These are phyloP conservation scores for Zaprionus davidi DNA, from an alignment of 1,140 invertebrate species.

Conservation along the genomic window DNA sequence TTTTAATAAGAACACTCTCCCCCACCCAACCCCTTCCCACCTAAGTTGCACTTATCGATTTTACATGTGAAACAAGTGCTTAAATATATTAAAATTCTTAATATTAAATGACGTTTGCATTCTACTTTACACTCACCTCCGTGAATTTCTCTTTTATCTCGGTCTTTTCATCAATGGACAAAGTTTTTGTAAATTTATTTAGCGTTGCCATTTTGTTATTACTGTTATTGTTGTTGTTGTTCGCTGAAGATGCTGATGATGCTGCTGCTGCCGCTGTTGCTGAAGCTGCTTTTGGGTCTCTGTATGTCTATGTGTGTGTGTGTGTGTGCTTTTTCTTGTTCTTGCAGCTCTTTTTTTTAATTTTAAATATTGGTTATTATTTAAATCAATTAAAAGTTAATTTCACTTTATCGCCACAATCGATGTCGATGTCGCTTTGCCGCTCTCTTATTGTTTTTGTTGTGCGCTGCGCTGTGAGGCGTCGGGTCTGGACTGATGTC, in stretches of 20 bases:
- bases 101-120: conserved; percentile 31
- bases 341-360: conserved; percentile 13
- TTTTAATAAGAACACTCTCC: conserved; percentile 39
- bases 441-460: conserved; percentile 51
- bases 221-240: conserved; percentile 49
- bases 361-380: conserved; percentile 63
- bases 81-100: neutral
- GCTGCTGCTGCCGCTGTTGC: conserved; percentile 19
- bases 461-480: conserved; percentile 37
- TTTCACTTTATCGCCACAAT: conserved; percentile 64
- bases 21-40: conserved; percentile 19
- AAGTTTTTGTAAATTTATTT: conserved; percentile 83
- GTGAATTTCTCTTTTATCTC: conserved; percentile 84
- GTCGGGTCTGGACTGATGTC: conserved; percentile 40
- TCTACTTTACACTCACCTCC: conserved; percentile 71
- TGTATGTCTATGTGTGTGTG: neutral
- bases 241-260: conserved; percentile 24
- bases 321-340: conserved; percentile 10
- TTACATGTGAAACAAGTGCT: conserved; percentile 3
- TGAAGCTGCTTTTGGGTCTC: conserved; percentile 15
- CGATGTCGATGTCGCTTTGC: conserved; percentile 45
- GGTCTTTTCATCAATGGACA: conserved; percentile 82
- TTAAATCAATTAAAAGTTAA: conserved; percentile 74
- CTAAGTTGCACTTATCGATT: conserved; percentile 29
- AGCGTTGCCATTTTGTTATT: conserved; percentile 75